Base-by-base conservation (phyloP, 2,113 vertebrate genomes). In the Atherinomorus stipes region DNA sequence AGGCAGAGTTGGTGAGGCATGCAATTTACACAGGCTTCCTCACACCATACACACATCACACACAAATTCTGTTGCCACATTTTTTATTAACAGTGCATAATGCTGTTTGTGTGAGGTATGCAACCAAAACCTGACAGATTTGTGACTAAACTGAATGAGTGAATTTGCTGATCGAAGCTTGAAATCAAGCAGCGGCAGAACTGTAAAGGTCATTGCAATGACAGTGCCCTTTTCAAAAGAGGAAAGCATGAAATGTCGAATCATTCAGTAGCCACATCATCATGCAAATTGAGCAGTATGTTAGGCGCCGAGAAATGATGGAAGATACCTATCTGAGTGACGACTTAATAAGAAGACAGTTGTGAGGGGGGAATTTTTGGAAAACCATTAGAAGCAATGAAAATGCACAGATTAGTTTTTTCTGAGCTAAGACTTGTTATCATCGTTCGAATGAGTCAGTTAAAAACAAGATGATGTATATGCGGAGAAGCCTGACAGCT, bases 131-230 rank as follows among this genome's bases (percentile, higher is more conserved):
- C 54, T 26, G 26, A 68, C 72, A 75, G 74, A 80, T 76, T 71
- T 13, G 49, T 73, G 74, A 65, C 4, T 2, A 11, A 54, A 52
- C 45, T 67, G 40, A 81, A 87, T 89, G 67, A 26, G 45, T 56
- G 62, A 74, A 77, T 85, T 62, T 72, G 57, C 56, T 70, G 84
- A 84, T 58, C 49, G 71, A 21, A 64, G 38, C 70, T 85, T 42
- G 26, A 71, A 45, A 81, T 86, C 64, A 21, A 73, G 78, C 56
- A 42, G 69, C 71, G n/a, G 76, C 76, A 76, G 53, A 78, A 81
- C 51, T 31, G 78, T 88, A 92, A 93, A 94, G 92, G 93, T 94
- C 92, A 89, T 89, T 85, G 80, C 90, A 93, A 93, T 93, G 92
- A 92, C 93, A 91, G 90, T 89, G 82, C 56, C 93, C 78, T 89